Percentiles rank a stretch among this genome's conserved stretches.
Evolutionary conservation across 2,888 invertebrate genomes (phyloP).

Genomic region (Apamea crenata): DNA sequence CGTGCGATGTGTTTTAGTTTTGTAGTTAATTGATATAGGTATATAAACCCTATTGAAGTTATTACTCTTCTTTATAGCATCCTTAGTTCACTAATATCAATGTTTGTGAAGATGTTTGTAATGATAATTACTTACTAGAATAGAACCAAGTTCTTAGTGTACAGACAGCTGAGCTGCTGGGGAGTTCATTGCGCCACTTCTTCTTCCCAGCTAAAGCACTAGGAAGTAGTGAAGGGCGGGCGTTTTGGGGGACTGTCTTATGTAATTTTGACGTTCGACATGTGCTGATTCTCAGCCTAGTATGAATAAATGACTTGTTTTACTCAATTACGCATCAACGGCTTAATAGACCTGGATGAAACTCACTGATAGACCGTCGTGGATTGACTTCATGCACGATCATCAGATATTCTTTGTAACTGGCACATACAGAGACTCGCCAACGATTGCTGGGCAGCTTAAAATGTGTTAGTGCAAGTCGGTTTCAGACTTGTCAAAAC

Average conservation of each 20-base stretch:
- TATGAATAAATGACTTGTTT: background rate
- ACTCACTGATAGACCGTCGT: background rate
- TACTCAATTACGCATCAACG: background rate
- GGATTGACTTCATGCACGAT: background rate
- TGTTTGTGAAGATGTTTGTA: background rate
- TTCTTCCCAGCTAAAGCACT: background rate
- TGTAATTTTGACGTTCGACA: background rate
- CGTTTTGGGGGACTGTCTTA: background rate
- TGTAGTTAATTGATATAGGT: conserved; percentile 1
- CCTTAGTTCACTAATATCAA: background rate
- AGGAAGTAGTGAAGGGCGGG: background rate
- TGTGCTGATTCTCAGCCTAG: background rate
- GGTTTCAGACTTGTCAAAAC: background rate
- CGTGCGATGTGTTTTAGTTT: conserved; percentile 41
- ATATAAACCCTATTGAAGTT: background rate
- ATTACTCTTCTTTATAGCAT: background rate
- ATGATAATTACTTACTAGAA: background rate
- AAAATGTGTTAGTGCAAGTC: background rate
- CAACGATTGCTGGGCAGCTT: background rate
- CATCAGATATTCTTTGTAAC: conserved; percentile 31
- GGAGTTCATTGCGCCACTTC: background rate
- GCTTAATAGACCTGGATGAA: background rate
- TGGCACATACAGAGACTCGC: background rate
- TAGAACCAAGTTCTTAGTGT: background rate
- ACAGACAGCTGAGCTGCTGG: background rate